These are phyloP conservation scores for Tribolium madens DNA, from an alignment of 1,140 invertebrate genomes.

Conservation along the genomic window DNA sequence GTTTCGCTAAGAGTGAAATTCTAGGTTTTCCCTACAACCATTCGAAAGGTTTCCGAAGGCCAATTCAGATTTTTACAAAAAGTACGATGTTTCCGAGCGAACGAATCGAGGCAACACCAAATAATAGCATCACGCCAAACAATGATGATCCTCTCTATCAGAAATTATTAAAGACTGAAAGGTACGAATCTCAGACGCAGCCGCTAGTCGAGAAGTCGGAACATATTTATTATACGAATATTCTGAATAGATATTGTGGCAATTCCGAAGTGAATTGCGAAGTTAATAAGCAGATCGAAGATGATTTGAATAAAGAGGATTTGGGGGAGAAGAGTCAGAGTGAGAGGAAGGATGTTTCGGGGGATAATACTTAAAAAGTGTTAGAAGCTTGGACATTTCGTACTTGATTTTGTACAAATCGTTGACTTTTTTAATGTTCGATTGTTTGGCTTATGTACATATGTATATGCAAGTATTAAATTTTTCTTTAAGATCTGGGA, in stretches of 20 bases:
- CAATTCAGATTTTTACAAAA: constrained; percentile 88
- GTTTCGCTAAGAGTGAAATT: constrained; percentile 89
- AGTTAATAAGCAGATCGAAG: constrained; percentile 41
- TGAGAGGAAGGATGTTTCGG: constrained; percentile 6
- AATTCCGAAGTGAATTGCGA: constrained; percentile 51
- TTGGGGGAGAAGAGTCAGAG: constrained; percentile 5
- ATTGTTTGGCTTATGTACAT: constrained; percentile 45
- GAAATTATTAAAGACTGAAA: constrained; percentile 49
- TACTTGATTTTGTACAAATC: constrained; percentile 49
- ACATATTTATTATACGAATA: constrained; percentile 56
- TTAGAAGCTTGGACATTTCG: constrained; percentile 3
- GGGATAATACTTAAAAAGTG: constrained; percentile 49
- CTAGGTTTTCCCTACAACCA: constrained; percentile 86
- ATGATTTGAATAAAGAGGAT: constrained; percentile 43
- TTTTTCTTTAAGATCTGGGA: constrained; percentile 39
- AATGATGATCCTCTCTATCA: constrained; percentile 43
- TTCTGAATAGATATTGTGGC: constrained; percentile 52
- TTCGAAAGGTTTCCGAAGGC: constrained; percentile 89
- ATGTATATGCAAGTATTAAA: constrained; percentile 49
- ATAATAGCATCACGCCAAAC: constrained; percentile 52
- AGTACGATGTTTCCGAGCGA: constrained; percentile 71
- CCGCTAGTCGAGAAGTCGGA: constrained; percentile 36
- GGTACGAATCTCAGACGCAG: constrained; percentile 51
- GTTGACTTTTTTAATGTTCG: constrained; percentile 38
- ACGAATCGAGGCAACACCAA: constrained; percentile 60